Conservation (phyloP, 2,113 vertebrate species). For the Ranitomeya variabilis region DNA sequence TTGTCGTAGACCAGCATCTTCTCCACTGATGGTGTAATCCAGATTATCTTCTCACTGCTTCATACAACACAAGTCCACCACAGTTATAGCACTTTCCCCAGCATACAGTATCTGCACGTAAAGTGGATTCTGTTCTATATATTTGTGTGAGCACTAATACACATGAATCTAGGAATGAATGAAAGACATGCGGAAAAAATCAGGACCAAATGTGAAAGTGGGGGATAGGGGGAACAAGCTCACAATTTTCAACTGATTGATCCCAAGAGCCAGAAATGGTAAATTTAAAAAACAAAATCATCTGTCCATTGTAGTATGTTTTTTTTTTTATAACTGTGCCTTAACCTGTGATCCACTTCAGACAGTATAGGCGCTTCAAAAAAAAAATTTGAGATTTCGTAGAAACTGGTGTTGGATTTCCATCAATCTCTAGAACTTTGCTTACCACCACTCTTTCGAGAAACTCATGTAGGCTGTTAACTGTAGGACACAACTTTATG, state of each 20-base stretch:
- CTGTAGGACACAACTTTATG: not conserved
- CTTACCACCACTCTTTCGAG: no score
- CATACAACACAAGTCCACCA: not conserved
- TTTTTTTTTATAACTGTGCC: not conserved
- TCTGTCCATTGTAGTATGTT: not conserved
- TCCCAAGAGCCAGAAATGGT: not conserved
- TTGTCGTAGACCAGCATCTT: not conserved
- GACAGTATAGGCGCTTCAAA: not conserved
- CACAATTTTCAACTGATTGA: not conserved
- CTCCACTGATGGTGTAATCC: not conserved
- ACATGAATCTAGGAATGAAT: not conserved
- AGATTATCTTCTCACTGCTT: not conserved
- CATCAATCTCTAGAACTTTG: not conserved
- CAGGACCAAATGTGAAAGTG: slow-evolving; percentile 7
- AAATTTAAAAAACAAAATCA: not conserved
- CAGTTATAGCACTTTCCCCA: not conserved
- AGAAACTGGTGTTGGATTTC: not conserved
- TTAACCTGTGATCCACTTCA: not conserved
- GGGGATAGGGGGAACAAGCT: not conserved
- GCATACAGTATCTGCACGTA: slow-evolving; percentile 1
- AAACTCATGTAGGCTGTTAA: no score
- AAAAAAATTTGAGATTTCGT: not conserved
- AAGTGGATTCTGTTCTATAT: not conserved
- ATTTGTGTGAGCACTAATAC: not conserved
- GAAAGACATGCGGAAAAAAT: not conserved